These are phyloP conservation scores for Agonopterix heracliana DNA, from an alignment of 2,888 invertebrate species.

Conservation along the genomic window DNA sequence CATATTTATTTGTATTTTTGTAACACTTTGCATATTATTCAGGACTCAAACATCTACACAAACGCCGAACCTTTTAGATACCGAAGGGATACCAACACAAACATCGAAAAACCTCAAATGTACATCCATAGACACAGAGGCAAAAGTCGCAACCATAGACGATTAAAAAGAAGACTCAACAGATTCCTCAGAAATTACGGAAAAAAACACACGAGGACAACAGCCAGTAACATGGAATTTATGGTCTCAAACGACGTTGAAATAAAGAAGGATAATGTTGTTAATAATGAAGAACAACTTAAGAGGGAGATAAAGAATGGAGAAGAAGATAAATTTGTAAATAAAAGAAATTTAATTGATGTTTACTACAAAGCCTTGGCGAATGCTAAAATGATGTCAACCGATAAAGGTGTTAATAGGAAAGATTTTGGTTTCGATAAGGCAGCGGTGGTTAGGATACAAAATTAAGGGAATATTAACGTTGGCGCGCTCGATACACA, in stretches of 20 bases:
- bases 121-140: neutral
- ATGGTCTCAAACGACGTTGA: slow-evolving; percentile 7
- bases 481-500: too few species aligned
- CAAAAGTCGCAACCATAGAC: neutral
- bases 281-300: slow-evolving; percentile 1
- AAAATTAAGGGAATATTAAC: too few species aligned
- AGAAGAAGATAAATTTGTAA: slow-evolving; percentile 2
- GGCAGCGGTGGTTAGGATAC: too few species aligned
- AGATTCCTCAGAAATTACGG: slow-evolving; percentile 25
- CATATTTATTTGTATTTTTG: too few species aligned
- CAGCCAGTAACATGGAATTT: slow-evolving; percentile 17
- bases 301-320: neutral
- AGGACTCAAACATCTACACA: slow-evolving; percentile 16
- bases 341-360: slow-evolving; percentile 27
- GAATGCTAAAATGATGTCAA: slow-evolving; percentile 32
- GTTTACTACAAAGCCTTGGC: slow-evolving; percentile 33
- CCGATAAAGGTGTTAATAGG: slow-evolving; percentile 15
- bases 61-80: slow-evolving; percentile 6
- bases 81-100: slow-evolving; percentile 15
- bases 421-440: too few species aligned
- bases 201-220: slow-evolving; percentile 29
- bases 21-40: too few species aligned
- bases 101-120: neutral
- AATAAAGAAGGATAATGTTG: neutral
- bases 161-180: slow-evolving; percentile 3